phyloP scores from a whole-genome alignment of 2,797 vertebrate species.

The Rhincodon typus region DNA sequence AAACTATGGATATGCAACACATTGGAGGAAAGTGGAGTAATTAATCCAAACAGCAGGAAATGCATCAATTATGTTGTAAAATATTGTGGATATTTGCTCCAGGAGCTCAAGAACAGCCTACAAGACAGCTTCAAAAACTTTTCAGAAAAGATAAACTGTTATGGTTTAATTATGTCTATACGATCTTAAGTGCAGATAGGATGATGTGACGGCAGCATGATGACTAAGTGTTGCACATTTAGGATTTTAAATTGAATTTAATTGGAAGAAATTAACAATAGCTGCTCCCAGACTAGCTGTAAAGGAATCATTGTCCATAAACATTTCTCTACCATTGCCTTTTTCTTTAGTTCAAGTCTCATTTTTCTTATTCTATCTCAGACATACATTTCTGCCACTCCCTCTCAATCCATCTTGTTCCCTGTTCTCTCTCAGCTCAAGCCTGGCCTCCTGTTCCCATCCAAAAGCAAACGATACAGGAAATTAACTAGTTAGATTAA shows the following conservation, averaged over 20 bases:
- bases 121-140: not conserved
- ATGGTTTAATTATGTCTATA: not conserved
- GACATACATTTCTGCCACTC: not conserved
- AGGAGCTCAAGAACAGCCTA: not conserved
- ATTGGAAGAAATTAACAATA: not conserved
- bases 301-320: not conserved
- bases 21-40: not conserved
- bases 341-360: not conserved
- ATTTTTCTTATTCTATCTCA: not conserved
- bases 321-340: not conserved
- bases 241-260: not conserved
- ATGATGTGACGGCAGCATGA: not conserved
- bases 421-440: not conserved
- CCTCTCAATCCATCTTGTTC: not conserved
- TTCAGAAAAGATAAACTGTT: not conserved
- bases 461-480: not conserved
- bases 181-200: too few species aligned
- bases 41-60: not conserved
- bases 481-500: not conserved
- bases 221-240: not conserved
- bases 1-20: not conserved
- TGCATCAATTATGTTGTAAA: not conserved
- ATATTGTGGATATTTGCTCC: not conserved
- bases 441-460: not conserved
- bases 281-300: not conserved